Conservation (phyloP, 2,888 invertebrate genomes). For the Dioctria rufipes region DNA sequence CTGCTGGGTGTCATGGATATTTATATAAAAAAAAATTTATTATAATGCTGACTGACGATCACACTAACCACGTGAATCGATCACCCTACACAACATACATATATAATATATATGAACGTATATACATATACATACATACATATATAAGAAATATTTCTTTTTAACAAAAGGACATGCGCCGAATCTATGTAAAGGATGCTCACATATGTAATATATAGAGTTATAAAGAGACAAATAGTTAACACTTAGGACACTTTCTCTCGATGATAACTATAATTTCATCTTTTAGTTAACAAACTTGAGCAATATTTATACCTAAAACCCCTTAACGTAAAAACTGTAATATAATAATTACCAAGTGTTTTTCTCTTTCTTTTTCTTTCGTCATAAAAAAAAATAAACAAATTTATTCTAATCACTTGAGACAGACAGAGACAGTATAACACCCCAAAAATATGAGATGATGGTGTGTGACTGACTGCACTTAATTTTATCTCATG, state of each 20-base stretch:
- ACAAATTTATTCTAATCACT: slow-evolving; percentile 33
- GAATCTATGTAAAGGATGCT: slow-evolving; percentile 10
- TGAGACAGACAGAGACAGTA: slow-evolving; percentile 35
- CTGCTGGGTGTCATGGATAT: slow-evolving; percentile 49
- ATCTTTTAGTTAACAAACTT: slow-evolving; percentile 45
- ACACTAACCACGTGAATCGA: slow-evolving; percentile 26
- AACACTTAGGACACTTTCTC: slow-evolving; percentile 48
- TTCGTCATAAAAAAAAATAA: background rate
- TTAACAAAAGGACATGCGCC: slow-evolving; percentile 44
- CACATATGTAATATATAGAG: background rate
- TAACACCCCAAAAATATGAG: background rate
- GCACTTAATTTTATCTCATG: slow-evolving; percentile 63
- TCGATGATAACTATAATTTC: slow-evolving; percentile 40
- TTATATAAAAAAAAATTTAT: slow-evolving; percentile 21
- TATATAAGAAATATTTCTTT: slow-evolving; percentile 1
- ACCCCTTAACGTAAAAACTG: slow-evolving; percentile 38
- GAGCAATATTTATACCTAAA: slow-evolving; percentile 52
- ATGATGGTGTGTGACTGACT: too few relatives aligned
- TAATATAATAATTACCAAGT: slow-evolving; percentile 30
- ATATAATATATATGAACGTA: slow-evolving; percentile 9
- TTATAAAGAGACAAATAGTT: slow-evolving; percentile 24
- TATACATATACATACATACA: background rate
- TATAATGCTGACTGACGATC: slow-evolving; percentile 2
- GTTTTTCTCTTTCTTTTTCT: slow-evolving; percentile 5
- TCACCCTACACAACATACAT: slow-evolving; percentile 23